Conservation (phyloP, 2,888 invertebrate species). For the Drosophila multiciliata region DNA sequence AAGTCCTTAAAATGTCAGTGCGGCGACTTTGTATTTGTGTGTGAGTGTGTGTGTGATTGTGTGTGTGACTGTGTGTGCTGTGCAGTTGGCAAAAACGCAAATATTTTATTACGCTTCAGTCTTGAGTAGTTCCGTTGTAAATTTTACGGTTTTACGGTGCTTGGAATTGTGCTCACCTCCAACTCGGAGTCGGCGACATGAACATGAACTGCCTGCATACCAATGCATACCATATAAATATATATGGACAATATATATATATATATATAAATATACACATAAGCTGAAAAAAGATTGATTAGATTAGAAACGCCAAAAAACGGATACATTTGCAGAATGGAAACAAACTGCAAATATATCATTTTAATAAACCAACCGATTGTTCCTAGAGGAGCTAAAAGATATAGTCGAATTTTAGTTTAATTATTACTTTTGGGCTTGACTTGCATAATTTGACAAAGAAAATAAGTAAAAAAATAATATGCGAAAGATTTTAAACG, state of each 20-base stretch:
- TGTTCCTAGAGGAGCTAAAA: background rate
- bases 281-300: background rate
- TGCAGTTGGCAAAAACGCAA: slow-evolving; percentile 75
- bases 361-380: background rate
- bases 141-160: slow-evolving; percentile 80
- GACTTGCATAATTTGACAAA: background rate
- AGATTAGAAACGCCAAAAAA: background rate
- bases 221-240: slow-evolving; percentile 26
- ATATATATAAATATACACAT: background rate
- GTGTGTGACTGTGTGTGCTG: slow-evolving; percentile 49
- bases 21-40: slow-evolving; percentile 27
- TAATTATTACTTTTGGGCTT: background rate
- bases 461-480: too few species aligned
- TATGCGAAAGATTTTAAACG: too few species aligned
- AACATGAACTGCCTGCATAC: slow-evolving; percentile 41
- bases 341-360: background rate
- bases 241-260: slow-evolving; percentile 16
- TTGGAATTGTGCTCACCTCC: slow-evolving; percentile 59
- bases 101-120: slow-evolving; percentile 82
- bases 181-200: slow-evolving; percentile 30
- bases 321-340: background rate
- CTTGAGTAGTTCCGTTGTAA: slow-evolving; percentile 81
- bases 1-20: slow-evolving; percentile 65
- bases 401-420: background rate
- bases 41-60: slow-evolving; percentile 22